These are phyloP conservation scores for Dynastes maya DNA, from an alignment of 2,888 invertebrate species.

Conservation along the genomic window DNA sequence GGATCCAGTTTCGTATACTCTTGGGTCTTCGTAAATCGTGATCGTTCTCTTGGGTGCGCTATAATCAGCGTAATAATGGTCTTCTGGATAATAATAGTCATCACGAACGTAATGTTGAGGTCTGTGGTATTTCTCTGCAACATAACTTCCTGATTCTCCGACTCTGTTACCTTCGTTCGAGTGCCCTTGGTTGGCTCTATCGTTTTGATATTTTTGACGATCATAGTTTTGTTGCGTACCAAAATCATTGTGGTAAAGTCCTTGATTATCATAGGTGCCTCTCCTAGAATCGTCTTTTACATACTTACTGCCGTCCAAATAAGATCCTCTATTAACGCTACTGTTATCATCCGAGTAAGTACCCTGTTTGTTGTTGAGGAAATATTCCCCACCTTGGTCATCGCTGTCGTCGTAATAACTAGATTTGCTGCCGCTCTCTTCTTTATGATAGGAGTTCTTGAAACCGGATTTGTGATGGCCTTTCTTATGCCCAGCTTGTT, in stretches of 20 bases:
- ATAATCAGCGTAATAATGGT: conserved; percentile 51
- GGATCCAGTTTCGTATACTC: conserved; percentile 53
- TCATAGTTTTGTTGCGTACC: conserved; percentile 63
- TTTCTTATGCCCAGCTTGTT: conserved; percentile 74
- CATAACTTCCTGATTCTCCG: conserved; percentile 58
- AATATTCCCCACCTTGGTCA: conserved; percentile 69
- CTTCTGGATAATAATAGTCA: conserved; percentile 50
- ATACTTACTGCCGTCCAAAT: conserved; percentile 61
- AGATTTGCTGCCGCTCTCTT: conserved; percentile 80
- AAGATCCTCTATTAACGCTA: conserved; percentile 60
- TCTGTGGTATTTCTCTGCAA: conserved; percentile 55
- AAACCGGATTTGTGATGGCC: conserved; percentile 81
- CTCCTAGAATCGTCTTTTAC: conserved; percentile 62
- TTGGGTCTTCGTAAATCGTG: conserved; percentile 68
- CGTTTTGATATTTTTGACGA: conserved; percentile 63
- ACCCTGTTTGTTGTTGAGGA: conserved; percentile 62
- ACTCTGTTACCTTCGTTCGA: conserved; percentile 57
- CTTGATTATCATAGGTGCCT: conserved; percentile 64
- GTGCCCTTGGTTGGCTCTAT: conserved; percentile 58
- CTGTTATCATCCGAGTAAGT: conserved; percentile 62
- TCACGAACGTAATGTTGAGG: conserved; percentile 48
- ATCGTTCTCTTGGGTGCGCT: conserved; percentile 62
- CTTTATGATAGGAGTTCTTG: conserved; percentile 80
- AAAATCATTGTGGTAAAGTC: conserved; percentile 62
- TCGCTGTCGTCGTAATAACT: conserved; percentile 79